Evolutionary conservation across 2,113 vertebrate species (phyloP).

Genomic region (Ursus arctos): DNA sequence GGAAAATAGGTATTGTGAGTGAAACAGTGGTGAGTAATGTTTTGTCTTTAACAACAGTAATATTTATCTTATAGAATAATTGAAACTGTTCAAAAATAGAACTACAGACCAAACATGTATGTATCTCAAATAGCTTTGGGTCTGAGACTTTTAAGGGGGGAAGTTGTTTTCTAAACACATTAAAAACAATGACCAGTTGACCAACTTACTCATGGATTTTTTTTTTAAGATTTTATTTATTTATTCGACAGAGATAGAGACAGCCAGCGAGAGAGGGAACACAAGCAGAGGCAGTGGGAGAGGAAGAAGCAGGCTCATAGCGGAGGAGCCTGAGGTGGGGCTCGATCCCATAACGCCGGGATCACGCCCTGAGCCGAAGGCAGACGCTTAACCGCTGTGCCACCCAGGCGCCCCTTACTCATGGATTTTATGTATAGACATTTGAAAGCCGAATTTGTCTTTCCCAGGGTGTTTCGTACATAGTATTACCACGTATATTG

Average conservation of each 20-base stretch:
- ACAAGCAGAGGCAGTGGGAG: too few species aligned
- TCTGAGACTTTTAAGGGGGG: neutral
- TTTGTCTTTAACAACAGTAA: conserved; percentile 41
- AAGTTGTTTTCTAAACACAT: neutral
- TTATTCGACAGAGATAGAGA: too few species aligned
- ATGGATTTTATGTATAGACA: conserved; percentile 46
- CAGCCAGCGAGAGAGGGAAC: too few species aligned
- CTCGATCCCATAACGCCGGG: too few species aligned
- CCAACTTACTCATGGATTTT: conserved; percentile 25
- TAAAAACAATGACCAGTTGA: conserved; percentile 55
- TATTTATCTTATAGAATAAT: conserved; percentile 15
- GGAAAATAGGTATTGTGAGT: neutral
- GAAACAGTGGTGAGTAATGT: neutral
- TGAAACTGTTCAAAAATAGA: conserved; percentile 21
- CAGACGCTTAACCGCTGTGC: too few species aligned
- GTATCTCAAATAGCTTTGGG: neutral
- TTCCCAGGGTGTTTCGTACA: neutral
- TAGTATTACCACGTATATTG: neutral
- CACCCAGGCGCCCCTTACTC: neutral
- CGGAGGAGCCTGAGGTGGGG: too few species aligned
- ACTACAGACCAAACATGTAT: neutral
- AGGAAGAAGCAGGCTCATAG: too few species aligned
- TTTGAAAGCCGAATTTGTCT: neutral
- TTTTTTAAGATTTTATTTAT: too few species aligned
- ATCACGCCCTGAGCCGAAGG: too few species aligned